Conservation (phyloP, 2,797 vertebrate species). For the Ctenopoma multispine region DNA sequence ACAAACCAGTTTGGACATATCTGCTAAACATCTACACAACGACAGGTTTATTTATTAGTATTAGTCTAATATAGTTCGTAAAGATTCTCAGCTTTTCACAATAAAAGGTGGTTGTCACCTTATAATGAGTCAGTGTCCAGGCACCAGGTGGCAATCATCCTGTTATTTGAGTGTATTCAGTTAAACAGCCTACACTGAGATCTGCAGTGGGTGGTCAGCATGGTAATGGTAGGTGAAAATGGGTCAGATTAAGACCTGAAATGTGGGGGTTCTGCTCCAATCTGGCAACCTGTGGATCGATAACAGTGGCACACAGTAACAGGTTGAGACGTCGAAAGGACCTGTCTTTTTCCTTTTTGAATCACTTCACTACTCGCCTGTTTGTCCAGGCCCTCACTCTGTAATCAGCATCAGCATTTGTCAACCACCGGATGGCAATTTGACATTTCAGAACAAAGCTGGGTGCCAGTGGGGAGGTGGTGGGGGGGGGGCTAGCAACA, state of each 20-base stretch:
- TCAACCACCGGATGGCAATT: constrained; percentile 37
- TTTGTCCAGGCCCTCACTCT: constrained; percentile 53
- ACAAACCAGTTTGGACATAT: too few relatives aligned
- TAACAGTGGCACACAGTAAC: constrained; percentile 32
- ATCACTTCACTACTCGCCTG: constrained; percentile 23
- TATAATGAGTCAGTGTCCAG: not conserved
- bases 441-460: constrained; percentile 72
- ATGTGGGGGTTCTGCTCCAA: constrained; percentile 26
- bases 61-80: too few relatives aligned
- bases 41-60: too few relatives aligned
- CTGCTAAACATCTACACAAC: not conserved
- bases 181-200: not conserved
- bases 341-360: constrained; percentile 18
- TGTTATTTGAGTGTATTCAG: not conserved
- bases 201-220: not conserved
- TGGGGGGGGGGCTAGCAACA: constrained; percentile 11
- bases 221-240: constrained; percentile 6
- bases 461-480: not conserved
- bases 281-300: constrained; percentile 34
- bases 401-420: constrained; percentile 60
- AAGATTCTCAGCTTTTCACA: too few relatives aligned
- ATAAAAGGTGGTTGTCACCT: not conserved
- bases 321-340: constrained; percentile 14
- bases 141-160: too few relatives aligned
- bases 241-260: constrained; percentile 41